A percentile compares a stretch with the other conserved stretches of the same genome.
These are phyloP conservation scores for Ornithoptera priamus DNA, from an alignment of 2,888 invertebrate genomes.

Conservation along the genomic window DNA sequence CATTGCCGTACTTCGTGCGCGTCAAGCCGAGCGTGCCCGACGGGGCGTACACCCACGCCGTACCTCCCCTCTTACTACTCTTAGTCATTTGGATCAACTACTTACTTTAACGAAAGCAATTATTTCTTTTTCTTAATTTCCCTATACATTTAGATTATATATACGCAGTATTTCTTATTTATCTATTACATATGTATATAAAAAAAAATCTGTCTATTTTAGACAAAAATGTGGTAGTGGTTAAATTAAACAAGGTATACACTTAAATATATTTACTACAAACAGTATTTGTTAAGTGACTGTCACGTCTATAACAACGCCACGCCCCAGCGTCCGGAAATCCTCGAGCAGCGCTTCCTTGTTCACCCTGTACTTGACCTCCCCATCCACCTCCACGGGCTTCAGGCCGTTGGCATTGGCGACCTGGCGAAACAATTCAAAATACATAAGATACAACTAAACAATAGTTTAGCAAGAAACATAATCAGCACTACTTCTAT, in stretches of 20 bases:
- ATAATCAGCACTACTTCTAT: too few species aligned
- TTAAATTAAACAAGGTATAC: too few species aligned
- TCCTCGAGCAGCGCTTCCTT: slow-evolving; percentile 85
- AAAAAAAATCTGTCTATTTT: too few species aligned
- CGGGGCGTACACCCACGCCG: slow-evolving; percentile 37
- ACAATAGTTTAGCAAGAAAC: too few species aligned
- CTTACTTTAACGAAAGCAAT: slow-evolving; percentile 33
- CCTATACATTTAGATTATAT: too few species aligned
- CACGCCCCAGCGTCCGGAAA: slow-evolving; percentile 84
- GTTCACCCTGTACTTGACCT: slow-evolving; percentile 79
- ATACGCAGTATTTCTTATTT: slow-evolving; percentile 6
- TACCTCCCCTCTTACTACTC: slow-evolving; percentile 44
- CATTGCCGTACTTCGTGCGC: slow-evolving; percentile 84
- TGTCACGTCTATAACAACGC: slow-evolving; percentile 81
- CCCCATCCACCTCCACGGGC: slow-evolving; percentile 58
- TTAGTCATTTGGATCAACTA: slow-evolving; percentile 35
- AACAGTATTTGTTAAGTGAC: slow-evolving; percentile 32
- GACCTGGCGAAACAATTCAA: slow-evolving; percentile 57
- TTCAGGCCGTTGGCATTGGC: slow-evolving; percentile 79
- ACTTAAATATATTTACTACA: neutral
- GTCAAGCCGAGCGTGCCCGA: slow-evolving; percentile 34
- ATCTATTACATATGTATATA: too few species aligned
- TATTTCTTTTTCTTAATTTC: neutral
- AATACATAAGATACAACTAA: too few species aligned
- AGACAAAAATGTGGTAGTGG: too few species aligned